Conservation (phyloP, 2,797 vertebrate species). For the Pteropus rufus region DNA sequence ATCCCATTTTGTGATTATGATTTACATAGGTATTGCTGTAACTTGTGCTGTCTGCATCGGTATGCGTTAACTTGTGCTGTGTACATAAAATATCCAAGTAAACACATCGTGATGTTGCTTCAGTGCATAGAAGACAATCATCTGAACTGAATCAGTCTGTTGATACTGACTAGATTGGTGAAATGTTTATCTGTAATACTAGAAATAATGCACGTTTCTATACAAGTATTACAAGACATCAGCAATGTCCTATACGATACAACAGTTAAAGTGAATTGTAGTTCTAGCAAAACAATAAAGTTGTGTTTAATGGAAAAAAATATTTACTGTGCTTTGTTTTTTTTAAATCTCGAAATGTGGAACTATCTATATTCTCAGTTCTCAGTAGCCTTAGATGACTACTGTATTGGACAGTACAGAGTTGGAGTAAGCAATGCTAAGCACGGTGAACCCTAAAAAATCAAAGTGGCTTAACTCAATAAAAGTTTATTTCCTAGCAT, state of each 20-base stretch:
- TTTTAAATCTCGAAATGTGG: not conserved
- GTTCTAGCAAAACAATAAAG: slow-evolving; percentile 63
- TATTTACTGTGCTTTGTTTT: not conserved
- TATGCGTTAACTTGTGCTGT: not conserved
- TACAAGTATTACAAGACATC: not conserved
- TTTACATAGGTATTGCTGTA: not conserved
- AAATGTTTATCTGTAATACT: not conserved
- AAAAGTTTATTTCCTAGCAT: not conserved
- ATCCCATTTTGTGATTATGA: not conserved
- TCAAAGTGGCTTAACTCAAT: not conserved
- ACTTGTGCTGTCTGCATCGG: not conserved
- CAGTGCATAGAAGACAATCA: not conserved
- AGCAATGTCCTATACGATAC: not conserved
- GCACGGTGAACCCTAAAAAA: not conserved
- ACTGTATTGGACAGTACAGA: not conserved
- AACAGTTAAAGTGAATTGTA: slow-evolving; percentile 38
- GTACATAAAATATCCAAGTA: not conserved
- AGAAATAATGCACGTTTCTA: slow-evolving; percentile 6
- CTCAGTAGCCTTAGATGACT: not conserved
- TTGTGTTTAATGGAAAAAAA: slow-evolving; percentile 31
- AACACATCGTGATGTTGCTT: not conserved
- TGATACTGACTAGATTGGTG: not conserved
- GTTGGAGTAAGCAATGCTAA: not conserved
- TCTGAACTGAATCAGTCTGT: not conserved
- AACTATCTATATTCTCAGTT: not conserved